Percentiles rank a stretch among this genome's conserved stretches.
These are phyloP conservation scores for Callaeas wilsoni DNA, from an alignment of 2,113 vertebrate genomes.

Conservation along the genomic window DNA sequence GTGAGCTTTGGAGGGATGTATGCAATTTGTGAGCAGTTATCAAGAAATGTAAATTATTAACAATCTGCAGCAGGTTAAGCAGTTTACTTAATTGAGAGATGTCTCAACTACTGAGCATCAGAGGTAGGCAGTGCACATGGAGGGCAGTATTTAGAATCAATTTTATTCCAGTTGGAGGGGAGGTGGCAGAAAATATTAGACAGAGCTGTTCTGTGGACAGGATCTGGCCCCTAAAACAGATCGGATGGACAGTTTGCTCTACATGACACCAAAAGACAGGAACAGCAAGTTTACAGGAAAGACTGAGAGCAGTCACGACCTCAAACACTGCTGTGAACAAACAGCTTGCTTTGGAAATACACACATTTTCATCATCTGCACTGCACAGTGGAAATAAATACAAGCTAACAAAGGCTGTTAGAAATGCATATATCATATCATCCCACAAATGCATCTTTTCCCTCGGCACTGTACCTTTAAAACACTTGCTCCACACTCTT, in stretches of 20 bases:
- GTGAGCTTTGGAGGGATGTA: not conserved
- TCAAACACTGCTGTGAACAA: not conserved
- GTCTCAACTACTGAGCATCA: not conserved
- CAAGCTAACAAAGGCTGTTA: not conserved
- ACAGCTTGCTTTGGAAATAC: not conserved
- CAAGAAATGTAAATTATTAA: constrained; percentile 18
- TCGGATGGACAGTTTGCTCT: not conserved
- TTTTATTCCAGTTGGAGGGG: not conserved
- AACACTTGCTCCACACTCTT: not conserved
- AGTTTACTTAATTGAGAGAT: not conserved
- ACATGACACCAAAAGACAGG: not conserved
- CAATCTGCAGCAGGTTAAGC: not conserved
- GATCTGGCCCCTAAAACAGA: not conserved
- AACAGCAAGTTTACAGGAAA: not conserved
- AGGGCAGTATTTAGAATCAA: not conserved
- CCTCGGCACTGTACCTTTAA: not conserved
- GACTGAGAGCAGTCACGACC: not conserved
- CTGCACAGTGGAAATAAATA: not conserved
- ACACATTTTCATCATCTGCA: not conserved
- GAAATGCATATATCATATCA: not conserved
- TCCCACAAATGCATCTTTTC: not conserved
- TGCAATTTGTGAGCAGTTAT: not conserved
- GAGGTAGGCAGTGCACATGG: not conserved
- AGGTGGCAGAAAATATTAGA: not conserved
- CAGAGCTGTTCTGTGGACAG: not conserved